phyloP scores from a whole-genome alignment of 2,888 invertebrate genomes.

The Andrena praecox region DNA sequence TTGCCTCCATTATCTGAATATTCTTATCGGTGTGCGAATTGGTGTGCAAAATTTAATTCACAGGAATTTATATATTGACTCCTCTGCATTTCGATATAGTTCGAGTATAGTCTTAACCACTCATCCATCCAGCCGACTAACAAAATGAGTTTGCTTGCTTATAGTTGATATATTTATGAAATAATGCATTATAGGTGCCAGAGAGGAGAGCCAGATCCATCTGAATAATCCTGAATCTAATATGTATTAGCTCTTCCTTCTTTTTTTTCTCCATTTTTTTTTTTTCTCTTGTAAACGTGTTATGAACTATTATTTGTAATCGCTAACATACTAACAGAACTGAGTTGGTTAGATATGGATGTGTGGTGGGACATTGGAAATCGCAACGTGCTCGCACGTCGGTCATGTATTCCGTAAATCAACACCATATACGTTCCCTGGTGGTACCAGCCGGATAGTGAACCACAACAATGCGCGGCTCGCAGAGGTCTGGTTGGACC shows the following conservation, averaged over 20 bases:
- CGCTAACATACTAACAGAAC: slow-evolving; percentile 83
- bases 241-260: slow-evolving; percentile 25
- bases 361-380: slow-evolving; percentile 98
- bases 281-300: slow-evolving; percentile 46
- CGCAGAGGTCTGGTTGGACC: slow-evolving; percentile 99
- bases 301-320: slow-evolving; percentile 57
- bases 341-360: slow-evolving; percentile 94
- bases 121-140: slow-evolving; percentile 85
- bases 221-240: slow-evolving; percentile 46
- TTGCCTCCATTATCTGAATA: not conserved
- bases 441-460: slow-evolving; percentile 98
- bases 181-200: slow-evolving; percentile 74
- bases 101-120: slow-evolving; percentile 79
- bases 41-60: slow-evolving; percentile 30
- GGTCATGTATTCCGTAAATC: slow-evolving; percentile 99
- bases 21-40: not conserved
- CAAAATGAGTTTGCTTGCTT: slow-evolving; percentile 74
- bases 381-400: slow-evolving; percentile 97
- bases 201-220: slow-evolving; percentile 59
- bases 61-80: slow-evolving; percentile 36
- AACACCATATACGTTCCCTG: slow-evolving; percentile 99
- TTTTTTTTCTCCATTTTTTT: slow-evolving; percentile 6
- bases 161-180: slow-evolving; percentile 49
- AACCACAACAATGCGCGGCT: slow-evolving; percentile 99
- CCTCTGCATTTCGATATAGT: slow-evolving; percentile 49